These are phyloP conservation scores for Mus minutoides DNA, from an alignment of 2,797 vertebrate genomes.

Conservation along the genomic window DNA sequence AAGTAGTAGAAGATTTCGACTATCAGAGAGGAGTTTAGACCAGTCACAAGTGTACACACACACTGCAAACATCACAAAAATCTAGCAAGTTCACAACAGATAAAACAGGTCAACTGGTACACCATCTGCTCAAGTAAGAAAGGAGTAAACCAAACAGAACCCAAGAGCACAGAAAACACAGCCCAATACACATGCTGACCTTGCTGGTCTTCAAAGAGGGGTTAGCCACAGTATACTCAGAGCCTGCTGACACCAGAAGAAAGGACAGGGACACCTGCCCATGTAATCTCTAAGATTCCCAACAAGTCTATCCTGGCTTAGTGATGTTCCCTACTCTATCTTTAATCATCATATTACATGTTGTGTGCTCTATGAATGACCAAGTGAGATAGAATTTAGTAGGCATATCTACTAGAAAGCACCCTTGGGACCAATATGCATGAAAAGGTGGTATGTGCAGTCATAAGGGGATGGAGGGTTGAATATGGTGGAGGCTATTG, in stretches of 20 bases:
- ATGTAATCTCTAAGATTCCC: neutral
- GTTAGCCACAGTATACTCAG: neutral
- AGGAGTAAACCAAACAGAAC: neutral
- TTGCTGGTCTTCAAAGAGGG: too few relatives aligned
- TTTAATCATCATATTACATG: too few relatives aligned
- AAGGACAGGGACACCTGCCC: neutral
- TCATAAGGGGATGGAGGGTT: neutral
- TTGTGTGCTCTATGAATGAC: neutral
- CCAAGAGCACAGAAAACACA: neutral
- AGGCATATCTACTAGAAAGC: neutral
- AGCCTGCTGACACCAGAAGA: neutral
- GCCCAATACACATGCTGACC: neutral
- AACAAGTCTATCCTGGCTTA: neutral
- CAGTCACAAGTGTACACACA: neutral
- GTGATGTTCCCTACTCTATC: neutral
- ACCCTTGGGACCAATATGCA: too few relatives aligned
- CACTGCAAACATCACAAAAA: neutral
- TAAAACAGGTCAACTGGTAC: neutral
- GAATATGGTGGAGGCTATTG: neutral
- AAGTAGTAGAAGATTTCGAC: neutral
- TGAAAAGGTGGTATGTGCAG: neutral
- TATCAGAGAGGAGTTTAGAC: neutral
- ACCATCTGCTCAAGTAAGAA: neutral
- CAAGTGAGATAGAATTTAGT: neutral
- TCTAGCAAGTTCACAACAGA: neutral